Percentiles rank a stretch among this genome's conserved stretches.
These are phyloP conservation scores for Limenitis camilla DNA, from an alignment of 2,888 invertebrate species.

Conservation along the genomic window DNA sequence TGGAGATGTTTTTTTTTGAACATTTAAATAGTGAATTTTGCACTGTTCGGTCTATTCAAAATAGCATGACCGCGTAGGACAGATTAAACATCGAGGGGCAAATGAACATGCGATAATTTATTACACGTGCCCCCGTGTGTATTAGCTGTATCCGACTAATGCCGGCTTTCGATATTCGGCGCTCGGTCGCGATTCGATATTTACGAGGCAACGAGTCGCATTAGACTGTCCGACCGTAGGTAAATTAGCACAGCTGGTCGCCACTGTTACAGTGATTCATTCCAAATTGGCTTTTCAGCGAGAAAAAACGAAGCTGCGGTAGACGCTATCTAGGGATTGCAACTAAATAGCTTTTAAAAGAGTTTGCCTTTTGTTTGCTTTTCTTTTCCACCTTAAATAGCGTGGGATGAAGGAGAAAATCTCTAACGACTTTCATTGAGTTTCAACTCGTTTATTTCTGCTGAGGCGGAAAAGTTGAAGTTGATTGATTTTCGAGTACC, in stretches of 20 bases:
- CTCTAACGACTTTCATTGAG: conserved; percentile 23
- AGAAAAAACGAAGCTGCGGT: conserved; percentile 52
- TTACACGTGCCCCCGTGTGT: conserved; percentile 69
- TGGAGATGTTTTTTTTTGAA: background rate
- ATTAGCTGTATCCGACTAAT: conserved; percentile 75
- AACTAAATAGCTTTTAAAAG: conserved; percentile 66
- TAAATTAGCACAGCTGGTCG: conserved; percentile 75
- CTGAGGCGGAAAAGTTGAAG: conserved; percentile 8
- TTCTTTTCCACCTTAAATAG: conserved; percentile 30
- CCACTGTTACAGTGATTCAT: conserved; percentile 73
- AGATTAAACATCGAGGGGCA: conserved; percentile 73
- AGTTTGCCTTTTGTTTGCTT: conserved; percentile 47
- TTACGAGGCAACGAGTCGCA: conserved; percentile 70
- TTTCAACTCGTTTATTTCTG: conserved; percentile 13
- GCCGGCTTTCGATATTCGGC: conserved; percentile 74
- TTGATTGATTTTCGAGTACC: conserved; percentile 6
- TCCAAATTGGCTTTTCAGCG: conserved; percentile 74
- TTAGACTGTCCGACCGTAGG: conserved; percentile 74
- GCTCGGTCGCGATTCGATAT: conserved; percentile 69
- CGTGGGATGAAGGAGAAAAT: conserved; percentile 21
- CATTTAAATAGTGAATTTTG: conserved; percentile 1
- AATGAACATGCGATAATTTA: conserved; percentile 74
- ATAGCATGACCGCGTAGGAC: conserved; percentile 38
- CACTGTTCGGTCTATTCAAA: conserved; percentile 16
- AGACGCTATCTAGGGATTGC: conserved; percentile 57